Evolutionary conservation across 2,113 vertebrate species (phyloP).

Genomic region (Rhizomys pruinosus): DNA sequence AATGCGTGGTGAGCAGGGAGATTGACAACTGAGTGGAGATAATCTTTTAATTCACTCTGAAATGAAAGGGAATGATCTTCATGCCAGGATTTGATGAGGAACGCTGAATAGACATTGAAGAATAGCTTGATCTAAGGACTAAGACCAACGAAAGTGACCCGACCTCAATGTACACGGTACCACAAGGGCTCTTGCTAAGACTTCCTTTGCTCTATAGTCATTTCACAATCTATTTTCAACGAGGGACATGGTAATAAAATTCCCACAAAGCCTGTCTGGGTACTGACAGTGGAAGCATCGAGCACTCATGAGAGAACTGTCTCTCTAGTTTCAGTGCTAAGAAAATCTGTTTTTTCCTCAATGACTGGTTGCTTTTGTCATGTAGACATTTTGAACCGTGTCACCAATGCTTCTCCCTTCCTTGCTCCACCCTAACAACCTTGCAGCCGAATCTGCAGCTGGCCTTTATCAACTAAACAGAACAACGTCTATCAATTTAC

Average conservation of each 20-base stretch:
- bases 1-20: neutral
- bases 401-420: neutral
- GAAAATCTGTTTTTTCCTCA: neutral
- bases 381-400: neutral
- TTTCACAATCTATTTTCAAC: neutral
- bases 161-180: neutral
- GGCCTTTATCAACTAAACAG: neutral
- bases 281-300: neutral
- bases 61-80: constrained; percentile 17
- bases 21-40: neutral
- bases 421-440: neutral
- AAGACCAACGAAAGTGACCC: neutral
- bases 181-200: neutral
- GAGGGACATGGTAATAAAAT: neutral
- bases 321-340: neutral
- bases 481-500: neutral
- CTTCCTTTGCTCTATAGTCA: neutral
- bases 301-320: neutral
- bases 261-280: neutral
- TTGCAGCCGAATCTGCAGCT: neutral
- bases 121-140: neutral
- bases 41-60: constrained; percentile 40
- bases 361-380: neutral
- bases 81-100: neutral
- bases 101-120: neutral